Evolutionary conservation across 2,113 vertebrate species (phyloP).

Genomic region (Triplophysa dalaica): DNA sequence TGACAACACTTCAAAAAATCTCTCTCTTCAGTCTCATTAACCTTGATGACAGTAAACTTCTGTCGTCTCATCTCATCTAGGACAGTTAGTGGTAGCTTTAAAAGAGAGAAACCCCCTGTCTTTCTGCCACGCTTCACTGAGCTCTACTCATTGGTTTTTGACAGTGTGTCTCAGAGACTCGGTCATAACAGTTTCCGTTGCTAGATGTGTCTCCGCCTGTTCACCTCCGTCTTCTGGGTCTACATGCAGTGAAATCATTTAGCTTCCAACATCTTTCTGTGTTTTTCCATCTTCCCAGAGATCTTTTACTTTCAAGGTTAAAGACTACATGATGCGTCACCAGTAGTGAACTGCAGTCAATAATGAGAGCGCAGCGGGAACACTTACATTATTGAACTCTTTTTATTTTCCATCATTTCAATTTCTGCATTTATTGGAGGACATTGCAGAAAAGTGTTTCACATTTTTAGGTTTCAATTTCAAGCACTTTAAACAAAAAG

Average conservation of each 20-base stretch:
- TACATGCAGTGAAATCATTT: constrained; percentile 52
- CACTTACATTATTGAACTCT: neutral
- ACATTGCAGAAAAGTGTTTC: neutral
- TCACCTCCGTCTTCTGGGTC: constrained; percentile 52
- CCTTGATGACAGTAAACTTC: constrained; percentile 1
- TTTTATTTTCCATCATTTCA: neutral
- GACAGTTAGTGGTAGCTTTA: constrained; percentile 43
- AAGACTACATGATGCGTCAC: neutral
- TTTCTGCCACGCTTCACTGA: constrained; percentile 62
- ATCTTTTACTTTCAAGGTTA: constrained; percentile 5
- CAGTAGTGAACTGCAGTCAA: neutral
- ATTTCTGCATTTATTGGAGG: neutral
- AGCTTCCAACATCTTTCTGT: constrained; percentile 8
- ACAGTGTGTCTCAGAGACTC: constrained; percentile 48
- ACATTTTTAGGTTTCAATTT: neutral
- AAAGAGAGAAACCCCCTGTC: constrained; percentile 53
- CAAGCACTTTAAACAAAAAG: no score
- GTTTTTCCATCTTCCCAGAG: constrained; percentile 24
- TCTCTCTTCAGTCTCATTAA: constrained; percentile 2
- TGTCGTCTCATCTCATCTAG: neutral
- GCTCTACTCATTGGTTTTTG: constrained; percentile 55
- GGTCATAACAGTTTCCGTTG: constrained; percentile 11
- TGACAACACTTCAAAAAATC: constrained; percentile 4
- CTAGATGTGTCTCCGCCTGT: constrained; percentile 51
- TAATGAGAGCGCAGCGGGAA: neutral